Evolutionary conservation across 2,113 vertebrate genomes (phyloP).

Genomic region (Chelonoidis abingdonii): DNA sequence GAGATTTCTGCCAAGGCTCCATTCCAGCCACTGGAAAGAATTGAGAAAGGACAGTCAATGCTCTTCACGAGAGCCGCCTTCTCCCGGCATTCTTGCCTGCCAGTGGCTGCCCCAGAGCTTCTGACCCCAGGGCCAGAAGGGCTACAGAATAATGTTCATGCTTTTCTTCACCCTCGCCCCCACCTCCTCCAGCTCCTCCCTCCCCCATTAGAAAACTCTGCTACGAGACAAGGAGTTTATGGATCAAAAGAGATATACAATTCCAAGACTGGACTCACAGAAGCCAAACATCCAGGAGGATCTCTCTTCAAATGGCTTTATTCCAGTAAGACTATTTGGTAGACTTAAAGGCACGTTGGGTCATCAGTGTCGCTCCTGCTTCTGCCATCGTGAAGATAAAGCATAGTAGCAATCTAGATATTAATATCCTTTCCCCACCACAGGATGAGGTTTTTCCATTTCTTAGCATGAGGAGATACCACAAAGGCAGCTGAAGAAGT

Average conservation of each 20-base stretch:
- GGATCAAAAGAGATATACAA: not conserved
- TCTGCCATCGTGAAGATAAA: not conserved
- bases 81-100: not conserved
- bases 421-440: not conserved
- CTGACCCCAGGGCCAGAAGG: not conserved
- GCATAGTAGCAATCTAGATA: not conserved
- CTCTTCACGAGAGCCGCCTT: rapidly evolving
- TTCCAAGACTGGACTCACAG: not conserved
- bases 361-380: rapidly evolving
- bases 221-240: not conserved
- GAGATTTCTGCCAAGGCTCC: rapidly evolving
- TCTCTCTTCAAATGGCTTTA: not conserved
- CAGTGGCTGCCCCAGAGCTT: not conserved
- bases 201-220: not conserved
- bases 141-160: not conserved
- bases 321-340: not conserved
- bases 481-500: not conserved
- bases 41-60: not conserved
- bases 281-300: not conserved
- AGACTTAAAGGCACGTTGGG: not conserved
- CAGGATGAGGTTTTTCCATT: not conserved
- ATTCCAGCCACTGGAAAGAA: not conserved
- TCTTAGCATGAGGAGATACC: not conserved
- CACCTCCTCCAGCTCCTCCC: not conserved
- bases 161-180: not conserved